These are phyloP conservation scores for Cyanoderma ruficeps DNA, from an alignment of 2,113 vertebrate species.

Conservation along the genomic window DNA sequence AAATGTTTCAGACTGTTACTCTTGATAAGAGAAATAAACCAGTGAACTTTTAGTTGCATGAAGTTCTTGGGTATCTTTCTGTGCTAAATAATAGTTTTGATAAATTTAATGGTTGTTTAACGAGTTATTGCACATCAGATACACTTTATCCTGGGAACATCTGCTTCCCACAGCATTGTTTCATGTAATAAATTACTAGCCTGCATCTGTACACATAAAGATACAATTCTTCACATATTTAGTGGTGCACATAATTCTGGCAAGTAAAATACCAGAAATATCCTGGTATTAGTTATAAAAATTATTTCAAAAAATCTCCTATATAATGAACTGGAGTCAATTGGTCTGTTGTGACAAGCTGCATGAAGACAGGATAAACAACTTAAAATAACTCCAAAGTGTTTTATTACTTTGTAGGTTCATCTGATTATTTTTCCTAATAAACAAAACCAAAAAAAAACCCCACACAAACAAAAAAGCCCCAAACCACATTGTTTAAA, in stretches of 20 bases:
- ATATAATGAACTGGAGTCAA: background rate
- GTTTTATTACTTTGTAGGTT: background rate
- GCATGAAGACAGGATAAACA: background rate
- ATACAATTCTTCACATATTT: background rate
- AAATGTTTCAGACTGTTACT: conserved; percentile 31
- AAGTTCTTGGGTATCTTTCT: background rate
- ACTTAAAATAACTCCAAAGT: background rate
- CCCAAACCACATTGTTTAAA: background rate
- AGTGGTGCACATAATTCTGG: background rate
- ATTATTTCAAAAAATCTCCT: background rate
- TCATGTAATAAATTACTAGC: background rate
- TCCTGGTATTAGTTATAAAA: background rate
- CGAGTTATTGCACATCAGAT: background rate
- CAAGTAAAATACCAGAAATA: background rate
- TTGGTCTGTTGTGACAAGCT: background rate
- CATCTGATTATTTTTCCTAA: background rate
- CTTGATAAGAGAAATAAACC: conserved; percentile 57
- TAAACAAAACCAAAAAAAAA: background rate
- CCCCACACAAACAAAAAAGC: background rate
- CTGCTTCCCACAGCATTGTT: background rate
- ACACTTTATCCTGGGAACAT: background rate
- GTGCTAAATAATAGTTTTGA: background rate
- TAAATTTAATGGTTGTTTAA: background rate
- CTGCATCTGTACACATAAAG: background rate
- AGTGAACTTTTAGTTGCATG: conserved; percentile 32